Base-by-base conservation (phyloP, 2,113 vertebrate genomes). In the Menura novaehollandiae region DNA sequence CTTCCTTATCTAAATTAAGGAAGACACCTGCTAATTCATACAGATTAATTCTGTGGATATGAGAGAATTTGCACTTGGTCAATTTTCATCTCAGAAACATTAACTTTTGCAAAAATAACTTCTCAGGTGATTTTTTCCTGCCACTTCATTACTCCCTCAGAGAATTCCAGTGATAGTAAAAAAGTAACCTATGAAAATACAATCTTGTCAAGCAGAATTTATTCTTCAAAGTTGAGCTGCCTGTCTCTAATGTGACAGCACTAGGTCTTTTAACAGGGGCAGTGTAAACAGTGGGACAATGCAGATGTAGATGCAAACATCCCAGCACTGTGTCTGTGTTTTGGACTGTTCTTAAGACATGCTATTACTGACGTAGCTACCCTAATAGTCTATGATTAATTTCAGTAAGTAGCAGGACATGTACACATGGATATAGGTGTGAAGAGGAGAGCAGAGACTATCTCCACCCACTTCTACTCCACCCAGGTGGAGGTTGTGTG, bases 341-440 rank as follows among this genome's bases (percentile, higher is more conserved):
- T 73, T 55, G 24, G 33, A n/a, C 46, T 76, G 4, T 28, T 60
- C 35, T 82, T 64, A 80, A 69, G 21, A 33, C 7, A 27, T 33
- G 11, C 43, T 71, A 19, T 59, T 86, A 32, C 41, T 4, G 3
- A 49, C 15, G 32, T 6, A 86, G 27, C 30, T 51, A 60, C 10
- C 15, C 52, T 64, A 80, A 13, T 66, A 74, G 53, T 41, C 28
- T 32, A 1, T 58, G 2, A 33, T 28, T 46, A 9, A 37, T 84
- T 62, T 81, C 17, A 74, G 9, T 52, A 3, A 3, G 11, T 18
- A 43, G 9, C 64, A 37, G 86, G 68, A 43, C 32, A 73, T 26
- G 4, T 39, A 17, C 37, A 43, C 1, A 3, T 7, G 12, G 28
- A 33, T 27, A 22, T 17, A 22, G 15, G 8, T 2, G 0, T 47